phyloP scores from a whole-genome alignment of 2,797 vertebrate genomes.

The Acrossocheilus fasciatus region DNA sequence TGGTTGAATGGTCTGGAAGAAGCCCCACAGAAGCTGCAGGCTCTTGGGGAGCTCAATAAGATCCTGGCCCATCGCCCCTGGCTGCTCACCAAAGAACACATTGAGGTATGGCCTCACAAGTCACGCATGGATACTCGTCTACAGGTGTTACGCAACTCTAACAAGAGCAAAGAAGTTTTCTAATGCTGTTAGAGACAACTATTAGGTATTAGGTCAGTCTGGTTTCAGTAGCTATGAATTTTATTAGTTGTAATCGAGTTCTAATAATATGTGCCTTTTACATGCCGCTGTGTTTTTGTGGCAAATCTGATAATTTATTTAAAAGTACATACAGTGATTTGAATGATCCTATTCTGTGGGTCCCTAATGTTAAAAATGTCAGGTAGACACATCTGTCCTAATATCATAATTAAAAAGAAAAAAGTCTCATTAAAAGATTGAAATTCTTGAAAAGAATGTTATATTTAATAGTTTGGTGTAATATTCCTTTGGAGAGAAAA shows the following conservation, averaged over 20 bases:
- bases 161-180: slow-evolving; percentile 8
- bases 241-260: not conserved
- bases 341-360: not conserved
- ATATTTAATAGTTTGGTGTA: not conserved
- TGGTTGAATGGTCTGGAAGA: slow-evolving; percentile 95
- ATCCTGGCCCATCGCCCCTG: slow-evolving; percentile 96
- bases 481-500: not conserved
- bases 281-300: not conserved
- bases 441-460: not conserved
- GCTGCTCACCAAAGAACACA: slow-evolving; percentile 98
- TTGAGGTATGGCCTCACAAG: slow-evolving; percentile 83
- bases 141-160: slow-evolving; percentile 25
- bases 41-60: slow-evolving; percentile 96
- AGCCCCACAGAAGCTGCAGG: slow-evolving; percentile 93
- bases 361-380: not conserved
- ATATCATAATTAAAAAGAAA: not conserved
- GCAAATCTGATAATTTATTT: not conserved
- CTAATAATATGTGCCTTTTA: not conserved
- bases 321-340: not conserved
- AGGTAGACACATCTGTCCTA: not conserved
- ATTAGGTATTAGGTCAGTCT: not conserved
- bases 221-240: not conserved
- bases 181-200: not conserved
- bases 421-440: not conserved
- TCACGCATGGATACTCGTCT: not conserved